Evolutionary conservation across 2,113 vertebrate genomes (phyloP).

Genomic region (Platycercus adscitus): DNA sequence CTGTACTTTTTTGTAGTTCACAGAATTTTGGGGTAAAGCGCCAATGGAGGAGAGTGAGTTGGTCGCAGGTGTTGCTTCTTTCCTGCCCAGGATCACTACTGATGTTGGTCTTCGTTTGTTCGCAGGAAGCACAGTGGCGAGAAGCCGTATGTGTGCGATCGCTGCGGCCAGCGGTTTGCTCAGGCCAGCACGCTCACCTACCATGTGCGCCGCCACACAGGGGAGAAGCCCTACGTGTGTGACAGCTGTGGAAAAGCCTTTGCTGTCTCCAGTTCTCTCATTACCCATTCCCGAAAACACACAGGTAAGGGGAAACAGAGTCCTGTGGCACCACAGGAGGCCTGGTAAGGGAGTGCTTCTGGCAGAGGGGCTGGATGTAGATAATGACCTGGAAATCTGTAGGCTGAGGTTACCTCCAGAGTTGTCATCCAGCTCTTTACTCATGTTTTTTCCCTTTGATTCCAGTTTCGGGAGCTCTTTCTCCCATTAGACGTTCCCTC

Average conservation of each 20-base stretch:
- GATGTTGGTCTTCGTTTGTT: not conserved
- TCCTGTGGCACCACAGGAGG: accelerated
- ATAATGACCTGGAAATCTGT: accelerated
- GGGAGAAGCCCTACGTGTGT: constrained; percentile 96
- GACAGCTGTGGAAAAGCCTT: constrained; percentile 97
- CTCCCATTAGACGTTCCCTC: accelerated
- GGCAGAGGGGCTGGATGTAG: not conserved
- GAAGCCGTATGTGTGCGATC: constrained; percentile 95
- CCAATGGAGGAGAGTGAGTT: not conserved
- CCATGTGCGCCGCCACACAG: constrained; percentile 94
- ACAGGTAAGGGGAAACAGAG: constrained; percentile 78
- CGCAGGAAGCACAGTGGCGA: constrained; percentile 95
- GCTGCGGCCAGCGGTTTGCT: constrained; percentile 94
- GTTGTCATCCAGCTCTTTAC: not conserved
- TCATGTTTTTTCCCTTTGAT: not conserved
- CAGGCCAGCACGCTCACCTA: constrained; percentile 98
- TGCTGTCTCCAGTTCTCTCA: constrained; percentile 96
- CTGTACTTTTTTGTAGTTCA: not conserved
- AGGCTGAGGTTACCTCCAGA: not conserved
- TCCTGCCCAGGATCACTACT: not conserved
- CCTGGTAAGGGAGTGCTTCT: not conserved
- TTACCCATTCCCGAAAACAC: constrained; percentile 94
- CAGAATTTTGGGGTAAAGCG: not conserved
- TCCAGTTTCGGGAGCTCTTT: not conserved
- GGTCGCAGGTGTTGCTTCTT: not conserved